These are phyloP conservation scores for Ariopsis seemanni DNA, from an alignment of 2,113 vertebrate genomes.

Conservation along the genomic window DNA sequence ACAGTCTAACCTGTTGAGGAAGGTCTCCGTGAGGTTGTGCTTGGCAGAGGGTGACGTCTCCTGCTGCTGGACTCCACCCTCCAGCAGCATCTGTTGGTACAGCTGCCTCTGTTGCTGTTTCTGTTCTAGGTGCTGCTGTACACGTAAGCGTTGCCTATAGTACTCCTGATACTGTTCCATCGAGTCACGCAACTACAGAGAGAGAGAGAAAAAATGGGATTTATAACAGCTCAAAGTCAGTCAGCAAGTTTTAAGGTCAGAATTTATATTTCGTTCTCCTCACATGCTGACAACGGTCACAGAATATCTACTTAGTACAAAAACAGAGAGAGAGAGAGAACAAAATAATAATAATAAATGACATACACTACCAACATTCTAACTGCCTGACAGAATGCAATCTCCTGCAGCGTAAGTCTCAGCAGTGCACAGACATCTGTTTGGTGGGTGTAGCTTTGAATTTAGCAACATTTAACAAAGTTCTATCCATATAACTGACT, in stretches of 20 bases:
- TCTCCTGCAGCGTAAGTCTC: neutral
- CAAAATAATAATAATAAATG: too few relatives aligned
- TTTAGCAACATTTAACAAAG: neutral
- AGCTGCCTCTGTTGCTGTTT: slow-evolving; percentile 94
- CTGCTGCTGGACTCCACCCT: slow-evolving; percentile 93
- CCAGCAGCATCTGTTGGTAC: slow-evolving; percentile 96
- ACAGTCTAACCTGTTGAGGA: slow-evolving; percentile 86
- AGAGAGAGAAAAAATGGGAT: neutral
- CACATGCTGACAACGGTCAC: neutral
- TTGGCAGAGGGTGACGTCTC: slow-evolving; percentile 78
- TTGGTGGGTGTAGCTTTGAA: neutral
- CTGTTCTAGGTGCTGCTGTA: slow-evolving; percentile 97
- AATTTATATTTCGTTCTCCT: neutral
- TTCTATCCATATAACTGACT: neutral
- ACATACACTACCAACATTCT: neutral
- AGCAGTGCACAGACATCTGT: neutral
- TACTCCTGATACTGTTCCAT: slow-evolving; percentile 96
- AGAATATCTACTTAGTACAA: neutral
- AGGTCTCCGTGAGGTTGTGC: slow-evolving; percentile 95
- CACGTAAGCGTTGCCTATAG: slow-evolving; percentile 91
- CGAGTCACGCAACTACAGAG: slow-evolving; percentile 84
- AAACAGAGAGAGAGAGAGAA: neutral
- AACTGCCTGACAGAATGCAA: neutral
- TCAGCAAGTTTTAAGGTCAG: neutral
- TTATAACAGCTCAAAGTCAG: neutral